Percentiles rank a stretch among this genome's conserved stretches.
Conservation (phyloP, 2,888 invertebrate species). For the Eledone cirrhosa region DNA sequence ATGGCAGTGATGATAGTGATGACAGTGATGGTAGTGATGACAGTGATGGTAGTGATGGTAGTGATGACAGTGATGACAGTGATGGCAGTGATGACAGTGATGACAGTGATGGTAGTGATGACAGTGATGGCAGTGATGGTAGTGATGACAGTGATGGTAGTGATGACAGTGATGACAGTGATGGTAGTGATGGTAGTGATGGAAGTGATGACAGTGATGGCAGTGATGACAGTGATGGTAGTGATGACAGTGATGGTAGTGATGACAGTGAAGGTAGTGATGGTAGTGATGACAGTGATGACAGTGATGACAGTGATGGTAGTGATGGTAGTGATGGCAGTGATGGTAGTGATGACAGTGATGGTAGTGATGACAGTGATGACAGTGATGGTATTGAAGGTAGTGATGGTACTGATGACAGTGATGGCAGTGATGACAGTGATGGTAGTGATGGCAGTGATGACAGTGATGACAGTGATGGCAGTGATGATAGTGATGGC, state of each 20-base stretch:
- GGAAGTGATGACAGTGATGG: background rate
- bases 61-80: conserved; percentile 28
- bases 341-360: conserved; percentile 28
- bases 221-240: background rate
- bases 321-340: conserved; percentile 29
- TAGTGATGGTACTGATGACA: conserved; percentile 22
- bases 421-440: conserved; percentile 29
- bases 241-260: too few relatives aligned
- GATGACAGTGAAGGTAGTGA: too few relatives aligned
- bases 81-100: conserved; percentile 27
- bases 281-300: too few relatives aligned
- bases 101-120: conserved; percentile 16
- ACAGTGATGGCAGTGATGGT: conserved; percentile 21
- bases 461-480: conserved; percentile 30
- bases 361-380: conserved; percentile 27
- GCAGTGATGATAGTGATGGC: conserved; percentile 24
- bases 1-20: conserved; percentile 26
- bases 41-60: conserved; percentile 19
- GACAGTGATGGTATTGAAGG: too few relatives aligned
- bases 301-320: background rate
- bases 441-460: conserved; percentile 27
- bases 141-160: background rate
- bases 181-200: background rate
- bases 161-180: background rate
- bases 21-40: conserved; percentile 28